These are phyloP conservation scores for Gallirallus australis DNA, from an alignment of 2,797 vertebrate genomes.

Conservation along the genomic window DNA sequence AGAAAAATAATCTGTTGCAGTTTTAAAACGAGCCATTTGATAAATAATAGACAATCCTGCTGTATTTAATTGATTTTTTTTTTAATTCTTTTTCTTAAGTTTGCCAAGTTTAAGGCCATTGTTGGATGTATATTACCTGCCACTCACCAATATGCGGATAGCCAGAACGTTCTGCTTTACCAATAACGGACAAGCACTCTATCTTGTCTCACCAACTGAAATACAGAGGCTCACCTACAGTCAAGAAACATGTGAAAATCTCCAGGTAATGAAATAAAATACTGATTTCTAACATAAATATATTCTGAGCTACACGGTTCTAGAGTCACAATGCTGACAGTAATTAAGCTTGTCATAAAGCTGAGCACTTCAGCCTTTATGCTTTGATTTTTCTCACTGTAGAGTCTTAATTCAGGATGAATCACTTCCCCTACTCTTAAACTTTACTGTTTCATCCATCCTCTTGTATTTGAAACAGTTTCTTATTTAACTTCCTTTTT, in stretches of 20 bases:
- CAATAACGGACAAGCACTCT: constrained; percentile 96
- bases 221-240: constrained; percentile 98
- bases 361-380: neutral
- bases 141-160: constrained; percentile 98
- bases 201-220: constrained; percentile 96
- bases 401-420: neutral
- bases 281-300: neutral
- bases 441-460: neutral
- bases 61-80: constrained; percentile 1
- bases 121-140: constrained; percentile 97
- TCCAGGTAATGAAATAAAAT: constrained; percentile 84
- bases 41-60: neutral
- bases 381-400: neutral
- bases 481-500: neutral
- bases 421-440: neutral
- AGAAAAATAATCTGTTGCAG: neutral
- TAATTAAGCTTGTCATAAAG: neutral
- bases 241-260: constrained; percentile 97
- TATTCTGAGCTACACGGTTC: neutral
- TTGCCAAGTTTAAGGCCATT: constrained; percentile 95
- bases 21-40: neutral
- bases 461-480: neutral
- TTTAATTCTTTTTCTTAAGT: constrained; percentile 78
- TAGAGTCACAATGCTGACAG: neutral
- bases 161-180: constrained; percentile 99